Base-by-base conservation (phyloP, 2,113 vertebrate species). In the Corapipo altera region DNA sequence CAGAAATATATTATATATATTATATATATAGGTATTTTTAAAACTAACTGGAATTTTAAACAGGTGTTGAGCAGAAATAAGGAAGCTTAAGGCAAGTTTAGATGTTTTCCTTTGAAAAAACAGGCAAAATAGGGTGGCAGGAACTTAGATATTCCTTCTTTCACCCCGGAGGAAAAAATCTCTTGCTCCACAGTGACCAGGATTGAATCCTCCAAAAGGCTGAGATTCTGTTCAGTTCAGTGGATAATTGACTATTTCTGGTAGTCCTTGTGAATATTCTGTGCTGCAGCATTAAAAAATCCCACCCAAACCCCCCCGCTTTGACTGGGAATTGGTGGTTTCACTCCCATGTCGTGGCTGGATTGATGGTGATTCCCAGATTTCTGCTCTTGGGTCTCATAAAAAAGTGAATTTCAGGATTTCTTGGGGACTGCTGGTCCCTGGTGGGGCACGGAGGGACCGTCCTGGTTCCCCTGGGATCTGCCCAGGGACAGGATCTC, bases 21-120 rank as follows among this genome's bases (percentile, higher is more conserved):
- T 80, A 26, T 94, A 96, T 74, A 94, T 77, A 90, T 70, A 77
- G 75, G 65, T 92, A 92, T 95, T 97, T 96, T 92, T 94, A 94
- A 89, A 93, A 93, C 95, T 96, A 96, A 96, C 96, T 97, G 97
- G 97, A 98, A 96, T 88, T 62, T 66, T 43, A 70, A 93, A 41
- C 81, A 58, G 85, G 8, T 51, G 58, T 52, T 70, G 67, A 91
- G 83, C 61, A 41, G 90, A 81, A 85, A 87, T 57, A 11, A 85
- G 73, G 88, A 32, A 46, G 71, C 58, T 44, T 28, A 39, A 46
- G 58, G 89, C 87, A 9, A 82, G 85, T 66, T 82, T 49, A 37
- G 41, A 26, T 83, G 66, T 96, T 93, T 66, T 80, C 86, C 67
- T 78, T 88, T 83, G 51, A 32, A 58, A 15, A 15, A 51, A 15